These are phyloP conservation scores for Bovichtus variegatus DNA, from an alignment of 2,797 vertebrate genomes.

Conservation along the genomic window DNA sequence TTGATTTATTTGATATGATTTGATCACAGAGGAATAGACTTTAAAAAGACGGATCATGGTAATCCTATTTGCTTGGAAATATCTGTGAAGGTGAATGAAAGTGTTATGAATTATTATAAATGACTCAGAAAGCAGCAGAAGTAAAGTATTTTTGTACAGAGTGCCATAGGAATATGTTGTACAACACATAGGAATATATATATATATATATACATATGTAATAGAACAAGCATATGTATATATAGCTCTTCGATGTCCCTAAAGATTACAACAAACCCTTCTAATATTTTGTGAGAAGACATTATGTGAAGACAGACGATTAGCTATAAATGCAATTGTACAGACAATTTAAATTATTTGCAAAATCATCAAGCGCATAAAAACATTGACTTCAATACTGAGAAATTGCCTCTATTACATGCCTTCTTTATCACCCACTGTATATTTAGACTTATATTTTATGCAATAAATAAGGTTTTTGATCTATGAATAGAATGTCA, in stretches of 20 bases:
- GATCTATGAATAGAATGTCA: not conserved
- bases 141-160: constrained; percentile 7
- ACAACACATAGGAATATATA: not conserved
- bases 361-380: not conserved
- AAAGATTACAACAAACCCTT: not conserved
- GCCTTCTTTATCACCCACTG: not conserved
- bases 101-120: constrained; percentile 39
- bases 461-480: not conserved
- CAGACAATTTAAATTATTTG: not conserved
- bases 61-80: constrained; percentile 56
- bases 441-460: not conserved
- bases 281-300: not conserved
- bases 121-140: constrained; percentile 25
- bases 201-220: too few relatives aligned
- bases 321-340: not conserved
- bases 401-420: not conserved
- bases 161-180: not conserved
- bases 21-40: constrained; percentile 43
- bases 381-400: constrained; percentile 9
- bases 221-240: not conserved
- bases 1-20: constrained; percentile 47
- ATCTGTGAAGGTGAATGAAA: constrained; percentile 43
- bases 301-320: not conserved
- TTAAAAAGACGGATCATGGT: constrained; percentile 41
- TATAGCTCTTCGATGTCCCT: not conserved